Evolutionary conservation across 2,888 invertebrate genomes (phyloP), one percentile per base, ranked within the genome.

Genomic region (Cephus sareptanus): DNA sequence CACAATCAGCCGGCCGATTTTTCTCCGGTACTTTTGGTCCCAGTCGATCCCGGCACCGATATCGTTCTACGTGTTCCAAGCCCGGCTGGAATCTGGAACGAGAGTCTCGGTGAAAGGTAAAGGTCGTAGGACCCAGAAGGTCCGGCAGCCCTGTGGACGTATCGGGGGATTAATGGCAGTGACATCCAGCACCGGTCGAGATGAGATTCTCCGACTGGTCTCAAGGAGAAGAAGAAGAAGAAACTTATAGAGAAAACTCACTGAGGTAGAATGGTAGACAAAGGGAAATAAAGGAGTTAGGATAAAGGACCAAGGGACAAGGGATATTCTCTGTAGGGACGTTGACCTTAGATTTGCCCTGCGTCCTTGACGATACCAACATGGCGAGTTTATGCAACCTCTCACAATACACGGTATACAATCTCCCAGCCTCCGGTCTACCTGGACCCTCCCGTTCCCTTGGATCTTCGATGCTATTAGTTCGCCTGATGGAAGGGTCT

Each of bases 321-420:
- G 56, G 56, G 23, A 56, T 56, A 56, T 31, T 34, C 33, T 71
- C 71, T 15, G 2, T 23, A 34, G 90, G 88, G 88, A 85, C 90
- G 83, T 89, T 90, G 90, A 89, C 90, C 90, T 87, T 86, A 83
- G 86, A 87, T 89, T 90, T 87, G 88, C 88, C 82, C 84, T 83
- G 86, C 90, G 90, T 89, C 90, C 90, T 90, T 90, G 90, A 90
- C 86, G 87, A 85, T 86, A 87, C 87, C 85, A 88, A 87, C 87
- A 89, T 88, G 89, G 86, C 88, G 86, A 84, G 84, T 89, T 90
- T 90, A 90, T 89, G 89, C 88, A 90, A 90, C 74, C 74, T n/a
- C 34, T 35, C 74, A 34, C 74, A 30, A 34, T 74, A 15, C 74
- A 30, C 33, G 74, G 34, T 35, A 34, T 9, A 30, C 74, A 33